These are phyloP conservation scores for Episyrphus balteatus DNA, from an alignment of 1,140 invertebrate genomes.

Conservation along the genomic window DNA sequence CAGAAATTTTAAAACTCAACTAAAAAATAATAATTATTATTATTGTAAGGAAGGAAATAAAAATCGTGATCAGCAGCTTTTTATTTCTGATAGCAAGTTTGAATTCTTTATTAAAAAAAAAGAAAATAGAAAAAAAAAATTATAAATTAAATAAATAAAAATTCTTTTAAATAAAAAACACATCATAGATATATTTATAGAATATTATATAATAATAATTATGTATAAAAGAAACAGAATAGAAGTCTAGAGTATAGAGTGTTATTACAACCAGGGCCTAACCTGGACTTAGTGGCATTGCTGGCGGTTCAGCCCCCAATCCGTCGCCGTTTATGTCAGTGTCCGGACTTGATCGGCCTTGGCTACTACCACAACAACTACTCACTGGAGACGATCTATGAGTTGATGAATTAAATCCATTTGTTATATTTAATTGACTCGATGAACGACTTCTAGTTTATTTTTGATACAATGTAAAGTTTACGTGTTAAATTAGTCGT, in stretches of 20 bases:
- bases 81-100: background rate
- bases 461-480: too few relatives aligned
- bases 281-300: constrained; percentile 37
- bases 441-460: constrained; percentile 22
- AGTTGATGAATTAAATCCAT: constrained; percentile 38
- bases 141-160: background rate
- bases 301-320: constrained; percentile 23
- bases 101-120: background rate
- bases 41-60: too few relatives aligned
- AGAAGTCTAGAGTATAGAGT: background rate
- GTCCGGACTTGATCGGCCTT: constrained; percentile 37
- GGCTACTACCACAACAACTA: constrained; percentile 40
- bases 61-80: too few relatives aligned
- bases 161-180: background rate
- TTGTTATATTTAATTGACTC: constrained; percentile 38
- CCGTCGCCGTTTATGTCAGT: constrained; percentile 18
- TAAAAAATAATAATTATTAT: too few relatives aligned
- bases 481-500: too few relatives aligned
- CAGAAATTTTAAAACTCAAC: too few relatives aligned
- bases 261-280: constrained; percentile 11
- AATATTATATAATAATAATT: background rate
- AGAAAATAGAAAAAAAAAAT: background rate
- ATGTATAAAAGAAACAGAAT: background rate
- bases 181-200: background rate
- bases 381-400: constrained; percentile 38